Evolutionary conservation across 53 echinoderm and acorn worm species (phyloP), one percentile per base, ranked within the genome.

Genomic region (Henricia sp.): DNA sequence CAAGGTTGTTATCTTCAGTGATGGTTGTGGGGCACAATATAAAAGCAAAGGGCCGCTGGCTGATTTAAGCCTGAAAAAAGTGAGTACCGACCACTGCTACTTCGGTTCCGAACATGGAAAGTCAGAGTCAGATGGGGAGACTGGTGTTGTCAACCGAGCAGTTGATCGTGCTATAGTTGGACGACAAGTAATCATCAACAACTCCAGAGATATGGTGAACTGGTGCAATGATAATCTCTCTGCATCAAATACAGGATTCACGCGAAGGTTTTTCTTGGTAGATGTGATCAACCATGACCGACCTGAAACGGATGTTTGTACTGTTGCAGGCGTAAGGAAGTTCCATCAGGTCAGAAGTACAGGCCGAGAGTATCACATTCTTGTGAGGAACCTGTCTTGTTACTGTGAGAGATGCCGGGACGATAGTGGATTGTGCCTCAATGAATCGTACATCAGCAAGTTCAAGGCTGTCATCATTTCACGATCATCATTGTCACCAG

Each of bases 51-150:
- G 80, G 9, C 70, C 44, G 46, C 70, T 88, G 44, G 88, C 88
- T 62, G 83, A 88, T 41, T 14, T 88, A 27, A 69, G 70, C 20
- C 70, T 72, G 8, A 26, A 44, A 43, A 26, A 50, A 20, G 27
- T 83, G 24, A 12, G 36, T 6, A 88, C 67, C 25, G 83, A 83
- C 48, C 82, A 54, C 59, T 51, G 38, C 36, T 83, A 83, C 83
- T 88, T 71, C 50, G 72, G 83, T 10, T 88, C 88, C 1, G 88
- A 88, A 41, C 83, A 88, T 53, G 75, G 89, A 12, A 89, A 74
- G 53, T 62, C 51, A n/a, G 84, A 74, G 65, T 52, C 74, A 4
- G 89, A 84, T 74, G 89, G 83, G 13, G 83, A 89, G 55, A 83
- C 72, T 38, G 83, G 89, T 32, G 89, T 89, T 17, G 63, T 83